Percentiles rank a stretch among this genome's conserved stretches.
Conservation (phyloP, 1,140 invertebrate species). For the Orchesella cincta region DNA sequence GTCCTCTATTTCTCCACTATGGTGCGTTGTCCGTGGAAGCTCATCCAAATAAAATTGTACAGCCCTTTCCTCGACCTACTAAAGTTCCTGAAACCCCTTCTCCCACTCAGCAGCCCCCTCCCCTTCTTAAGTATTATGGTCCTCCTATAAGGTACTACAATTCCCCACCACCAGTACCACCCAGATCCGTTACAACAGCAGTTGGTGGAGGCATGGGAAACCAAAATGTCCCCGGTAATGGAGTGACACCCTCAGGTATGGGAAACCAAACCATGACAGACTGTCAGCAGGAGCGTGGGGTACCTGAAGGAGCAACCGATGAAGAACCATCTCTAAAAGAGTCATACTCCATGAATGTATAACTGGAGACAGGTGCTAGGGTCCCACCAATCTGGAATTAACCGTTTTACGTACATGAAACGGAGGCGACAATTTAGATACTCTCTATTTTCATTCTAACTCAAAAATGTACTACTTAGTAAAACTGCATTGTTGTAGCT, state of each 20-base stretch:
- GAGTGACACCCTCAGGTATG: not conserved
- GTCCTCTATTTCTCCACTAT: conserved; percentile 50
- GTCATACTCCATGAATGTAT: conserved; percentile 49
- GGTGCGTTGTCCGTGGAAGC: conserved; percentile 49
- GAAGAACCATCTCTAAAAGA: conserved; percentile 46
- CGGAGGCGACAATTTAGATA: not conserved
- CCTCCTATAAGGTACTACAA: conserved; percentile 50
- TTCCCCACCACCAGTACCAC: conserved; percentile 48
- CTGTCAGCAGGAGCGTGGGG: not conserved
- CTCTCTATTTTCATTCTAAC: conserved; percentile 20
- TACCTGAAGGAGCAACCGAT: conserved; percentile 49
- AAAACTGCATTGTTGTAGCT: not conserved
- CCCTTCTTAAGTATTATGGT: conserved; percentile 47
- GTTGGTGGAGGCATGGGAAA: conserved; percentile 18
- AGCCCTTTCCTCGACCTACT: conserved; percentile 33
- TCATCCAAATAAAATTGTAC: conserved; percentile 50
- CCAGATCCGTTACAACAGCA: conserved; percentile 38
- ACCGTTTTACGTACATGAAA: not conserved
- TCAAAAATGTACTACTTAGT: not conserved
- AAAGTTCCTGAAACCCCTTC: conserved; percentile 48
- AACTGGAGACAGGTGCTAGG: conserved; percentile 32
- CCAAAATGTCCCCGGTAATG: not conserved
- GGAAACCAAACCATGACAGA: conserved; percentile 29
- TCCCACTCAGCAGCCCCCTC: conserved; percentile 49
- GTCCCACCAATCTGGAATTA: not conserved